Base-by-base conservation (phyloP, 1,140 invertebrate species). In the Calliopsis andreniformis region DNA sequence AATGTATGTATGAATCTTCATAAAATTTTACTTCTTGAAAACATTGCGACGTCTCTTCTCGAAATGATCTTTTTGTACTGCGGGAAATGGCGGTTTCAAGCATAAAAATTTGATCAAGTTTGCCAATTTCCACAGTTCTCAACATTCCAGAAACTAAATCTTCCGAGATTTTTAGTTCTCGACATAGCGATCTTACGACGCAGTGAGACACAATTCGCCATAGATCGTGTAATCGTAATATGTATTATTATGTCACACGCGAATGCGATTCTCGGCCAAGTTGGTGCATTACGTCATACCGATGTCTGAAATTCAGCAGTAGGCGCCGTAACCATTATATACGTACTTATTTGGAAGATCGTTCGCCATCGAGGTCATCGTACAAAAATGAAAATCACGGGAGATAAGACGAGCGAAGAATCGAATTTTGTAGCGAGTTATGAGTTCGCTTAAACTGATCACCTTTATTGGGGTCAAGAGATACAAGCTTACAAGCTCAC, bases 191-290 rank as follows among this genome's bases (percentile, higher is more conserved):
- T 47, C 43, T 64, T 35, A 23, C 59, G 32, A 67, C 16, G 14
- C 45, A 56, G 51, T 49, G 51, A 53, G 30, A 30, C 43, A 47
- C 61, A 79, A 83, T 75, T 79, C 76, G 66, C 49, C 66, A 25
- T 67, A 62, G 80, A 83, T 76, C 70, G 53, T 45, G 55, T 82
- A 82, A 82, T 77, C 84, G 76, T 53, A 66, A 42, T 82, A 86
- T 86, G 76, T 53, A 66, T 35, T 82, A 86, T 86, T 87, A 87
- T 86, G 86, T 86, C 86, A 86, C 68, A n/a, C 62, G 61, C 51
- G 70, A 79, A 53, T 66, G 51, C 61, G 59, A 71, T 61, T 76
- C 62, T 62, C 39, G 42, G 20, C 39, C 66, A 47, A 61, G 62
- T 64, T 78, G 68, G 18, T 25, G 20, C 18, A 30, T 84, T 84